Conservation (phyloP, 2,888 invertebrate species). For the Nymphalis c-album region DNA sequence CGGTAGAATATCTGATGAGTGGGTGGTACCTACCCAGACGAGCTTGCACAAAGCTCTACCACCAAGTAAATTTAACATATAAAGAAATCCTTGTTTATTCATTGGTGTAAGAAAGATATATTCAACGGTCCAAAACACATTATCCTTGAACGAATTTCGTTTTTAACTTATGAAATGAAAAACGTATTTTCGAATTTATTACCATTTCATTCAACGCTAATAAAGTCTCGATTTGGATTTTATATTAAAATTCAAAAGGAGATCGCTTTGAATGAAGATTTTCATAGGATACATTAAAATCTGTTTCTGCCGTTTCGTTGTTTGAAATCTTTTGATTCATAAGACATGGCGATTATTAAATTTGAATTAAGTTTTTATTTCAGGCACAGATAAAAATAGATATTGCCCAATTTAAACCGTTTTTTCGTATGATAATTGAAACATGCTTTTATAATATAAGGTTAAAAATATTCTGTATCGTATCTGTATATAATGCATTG, state of each 20-base stretch:
- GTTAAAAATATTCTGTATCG: too few species aligned
- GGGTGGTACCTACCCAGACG: too few species aligned
- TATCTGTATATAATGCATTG: too few species aligned
- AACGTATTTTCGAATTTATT: slow-evolving; percentile 70
- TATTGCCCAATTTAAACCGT: too few species aligned
- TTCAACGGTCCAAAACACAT: slow-evolving; percentile 20
- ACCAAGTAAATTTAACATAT: too few species aligned
- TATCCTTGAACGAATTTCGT: slow-evolving; percentile 25
- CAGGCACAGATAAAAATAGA: too few species aligned
- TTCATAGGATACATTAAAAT: slow-evolving; percentile 81
- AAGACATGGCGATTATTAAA: slow-evolving; percentile 20
- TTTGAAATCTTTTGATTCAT: slow-evolving; percentile 46
- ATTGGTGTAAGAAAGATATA: background rate
- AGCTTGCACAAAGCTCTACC: too few species aligned
- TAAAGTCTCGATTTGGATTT: slow-evolving; percentile 74
- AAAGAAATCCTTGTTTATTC: background rate
- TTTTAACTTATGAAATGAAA: slow-evolving; percentile 39
- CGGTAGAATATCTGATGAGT: too few species aligned
- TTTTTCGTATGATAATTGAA: too few species aligned
- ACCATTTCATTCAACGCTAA: slow-evolving; percentile 70
- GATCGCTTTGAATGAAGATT: slow-evolving; percentile 73
- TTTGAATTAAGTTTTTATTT: too few species aligned
- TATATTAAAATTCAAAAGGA: slow-evolving; percentile 79
- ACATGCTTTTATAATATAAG: too few species aligned
- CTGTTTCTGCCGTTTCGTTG: slow-evolving; percentile 72